These are phyloP conservation scores for Heliornis fulica DNA, from an alignment of 2,113 vertebrate genomes.

Conservation along the genomic window DNA sequence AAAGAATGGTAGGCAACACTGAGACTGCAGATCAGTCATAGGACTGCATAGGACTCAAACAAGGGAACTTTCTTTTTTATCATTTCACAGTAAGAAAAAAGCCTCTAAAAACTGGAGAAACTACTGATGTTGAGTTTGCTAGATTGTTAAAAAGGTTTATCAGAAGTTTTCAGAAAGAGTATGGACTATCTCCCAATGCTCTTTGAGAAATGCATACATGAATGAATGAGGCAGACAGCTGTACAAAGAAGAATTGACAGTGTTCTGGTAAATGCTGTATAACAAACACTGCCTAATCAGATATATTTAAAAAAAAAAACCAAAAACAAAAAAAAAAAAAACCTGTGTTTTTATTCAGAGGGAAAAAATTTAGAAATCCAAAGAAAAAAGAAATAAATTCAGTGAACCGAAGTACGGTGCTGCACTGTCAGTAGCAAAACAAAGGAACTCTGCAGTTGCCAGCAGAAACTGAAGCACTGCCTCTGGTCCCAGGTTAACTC, in stretches of 20 bases:
- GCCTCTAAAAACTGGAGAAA: neutral
- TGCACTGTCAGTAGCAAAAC: neutral
- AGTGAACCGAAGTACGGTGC: neutral
- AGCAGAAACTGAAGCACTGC: neutral
- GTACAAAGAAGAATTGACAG: neutral
- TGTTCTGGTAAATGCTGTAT: neutral
- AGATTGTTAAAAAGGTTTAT: neutral
- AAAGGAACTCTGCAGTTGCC: neutral
- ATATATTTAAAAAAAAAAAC: neutral
- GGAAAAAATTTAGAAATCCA: neutral
- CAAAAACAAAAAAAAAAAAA: too few species aligned
- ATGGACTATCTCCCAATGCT: neutral
- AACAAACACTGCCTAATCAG: neutral
- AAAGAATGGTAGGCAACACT: neutral
- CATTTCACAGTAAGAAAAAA: neutral
- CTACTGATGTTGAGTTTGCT: neutral
- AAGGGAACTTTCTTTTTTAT: neutral
- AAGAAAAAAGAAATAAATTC: neutral
- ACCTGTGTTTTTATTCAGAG: neutral
- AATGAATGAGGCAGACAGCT: neutral
- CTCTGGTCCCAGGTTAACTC: neutral
- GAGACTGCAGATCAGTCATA: neutral
- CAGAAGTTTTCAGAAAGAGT: neutral
- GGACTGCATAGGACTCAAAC: neutral
- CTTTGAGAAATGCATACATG: neutral